Conservation (phyloP, 2,888 invertebrate genomes). For the Petrolisthes manimaculis region DNA sequence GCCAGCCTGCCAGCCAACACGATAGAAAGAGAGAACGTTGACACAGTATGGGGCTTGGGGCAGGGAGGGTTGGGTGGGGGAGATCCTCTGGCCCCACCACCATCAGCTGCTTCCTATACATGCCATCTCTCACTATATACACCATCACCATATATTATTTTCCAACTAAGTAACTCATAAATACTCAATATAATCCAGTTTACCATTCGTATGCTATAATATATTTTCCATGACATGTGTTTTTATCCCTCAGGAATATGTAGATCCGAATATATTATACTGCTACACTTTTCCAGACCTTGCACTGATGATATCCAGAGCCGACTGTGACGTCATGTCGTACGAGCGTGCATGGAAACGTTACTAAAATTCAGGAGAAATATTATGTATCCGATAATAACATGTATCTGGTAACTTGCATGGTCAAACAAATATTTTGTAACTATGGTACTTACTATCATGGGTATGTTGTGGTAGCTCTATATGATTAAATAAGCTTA, state of each 20-base stretch:
- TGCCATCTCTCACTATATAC: neutral
- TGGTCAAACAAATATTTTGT: no score
- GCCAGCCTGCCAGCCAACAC: no score
- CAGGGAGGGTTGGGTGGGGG: neutral
- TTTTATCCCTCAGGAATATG: no score
- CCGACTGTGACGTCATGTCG: slow-evolving; percentile 31
- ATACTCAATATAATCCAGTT: no score
- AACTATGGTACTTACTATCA: no score
- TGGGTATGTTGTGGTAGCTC: no score
- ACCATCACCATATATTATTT: neutral
- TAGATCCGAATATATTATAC: neutral
- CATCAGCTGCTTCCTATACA: slow-evolving; percentile 20
- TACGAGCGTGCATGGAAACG: slow-evolving; percentile 32
- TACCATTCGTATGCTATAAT: no score
- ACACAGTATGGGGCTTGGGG: neutral
- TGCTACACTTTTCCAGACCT: slow-evolving; percentile 24
- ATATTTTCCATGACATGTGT: no score
- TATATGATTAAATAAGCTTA: no score
- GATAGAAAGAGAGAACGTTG: slow-evolving; percentile 11
- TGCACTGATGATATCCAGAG: neutral
- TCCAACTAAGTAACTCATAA: neutral
- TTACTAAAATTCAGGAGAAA: slow-evolving; percentile 9
- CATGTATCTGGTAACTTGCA: no score
- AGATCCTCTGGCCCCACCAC: neutral
- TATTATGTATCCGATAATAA: neutral